Base-by-base conservation (phyloP, 2,888 invertebrate species). In the Drosophila meridionalis region DNA sequence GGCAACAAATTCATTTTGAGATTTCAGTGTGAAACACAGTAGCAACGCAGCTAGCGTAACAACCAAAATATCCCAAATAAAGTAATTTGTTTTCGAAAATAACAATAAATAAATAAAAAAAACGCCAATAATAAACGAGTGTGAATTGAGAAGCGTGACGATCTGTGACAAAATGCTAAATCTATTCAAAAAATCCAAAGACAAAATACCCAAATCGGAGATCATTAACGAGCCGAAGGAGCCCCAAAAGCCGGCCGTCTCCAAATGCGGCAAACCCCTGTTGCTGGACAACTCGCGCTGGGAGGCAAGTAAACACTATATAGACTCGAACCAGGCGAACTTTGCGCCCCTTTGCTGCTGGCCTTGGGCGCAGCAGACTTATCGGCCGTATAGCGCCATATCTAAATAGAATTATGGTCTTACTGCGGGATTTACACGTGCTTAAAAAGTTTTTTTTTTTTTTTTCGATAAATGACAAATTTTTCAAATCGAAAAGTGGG, bases 301-400 rank as follows among this genome's bases (percentile, higher is more conserved):
- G 91, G 93, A 93, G 93, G 93, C 92, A 92, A 93, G 93, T 93
- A 92, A 14, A n/a, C 4, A 4, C 38, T n/a, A 3, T 5, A 12
- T 40, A 40, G 14, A 14, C 40, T 0, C 9, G 0, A 14, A 14
- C 40, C 14, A 4, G 9, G 30, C 42, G 52, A 36, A 63, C 75
- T 63, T 55, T 69, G 69, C 4, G 40, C 74, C 36, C 9, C 4
- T 8, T 20, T 20, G 20, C 20, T 20, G 20, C 20, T 59, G 45
- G 59, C 69, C 52, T 63, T 74, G 56, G n/a, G 32, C 1, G 2
- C 12, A 4, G 28, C 7, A 14, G 30, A 20, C 65, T 65, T 67
- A 67, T 64, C 66, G 38, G 38, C 3, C 4, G 11, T 61, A 30
- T 14, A 20, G n/a, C 7, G 7, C 43, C 52, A 43, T 69, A 60